A percentile compares a stretch with the other conserved stretches of the same genome.
Evolutionary conservation across 1,140 invertebrate species (phyloP).

Genomic region (Bombus pascuorum): DNA sequence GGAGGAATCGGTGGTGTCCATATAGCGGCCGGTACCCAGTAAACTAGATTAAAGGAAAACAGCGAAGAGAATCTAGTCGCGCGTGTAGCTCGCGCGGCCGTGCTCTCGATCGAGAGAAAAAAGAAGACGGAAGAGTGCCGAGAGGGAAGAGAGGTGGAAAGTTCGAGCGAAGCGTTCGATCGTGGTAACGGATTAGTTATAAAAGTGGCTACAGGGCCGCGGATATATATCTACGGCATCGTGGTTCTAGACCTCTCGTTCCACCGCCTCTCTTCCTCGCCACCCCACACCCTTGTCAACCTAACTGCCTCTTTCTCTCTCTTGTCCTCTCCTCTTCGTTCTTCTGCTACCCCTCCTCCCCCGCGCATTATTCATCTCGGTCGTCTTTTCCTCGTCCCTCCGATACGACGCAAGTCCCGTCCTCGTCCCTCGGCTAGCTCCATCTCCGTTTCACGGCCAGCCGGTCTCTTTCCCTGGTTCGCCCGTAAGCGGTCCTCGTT

Average conservation of each 20-base stretch:
- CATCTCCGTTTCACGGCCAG: slow-evolving; percentile 50
- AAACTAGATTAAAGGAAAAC: slow-evolving; percentile 64
- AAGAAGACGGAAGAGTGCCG: slow-evolving; percentile 1
- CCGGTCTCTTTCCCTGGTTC: slow-evolving; percentile 54
- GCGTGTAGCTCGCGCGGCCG: slow-evolving; percentile 1
- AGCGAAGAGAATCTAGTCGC: slow-evolving; percentile 31
- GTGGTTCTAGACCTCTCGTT: slow-evolving; percentile 53
- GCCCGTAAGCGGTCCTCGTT: slow-evolving; percentile 51
- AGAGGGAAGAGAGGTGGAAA: slow-evolving; percentile 25
- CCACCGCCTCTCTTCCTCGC: slow-evolving; percentile 27
- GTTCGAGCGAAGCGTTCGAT: slow-evolving; percentile 62
- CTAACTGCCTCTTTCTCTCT: slow-evolving; percentile 42
- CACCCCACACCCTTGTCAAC: slow-evolving; percentile 35
- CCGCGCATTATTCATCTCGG: slow-evolving; percentile 80
- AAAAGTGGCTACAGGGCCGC: slow-evolving; percentile 66
- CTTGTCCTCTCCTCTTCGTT: neutral
- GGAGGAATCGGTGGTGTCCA: neutral
- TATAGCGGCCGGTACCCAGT: slow-evolving; percentile 33
- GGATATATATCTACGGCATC: slow-evolving; percentile 59
- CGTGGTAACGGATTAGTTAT: slow-evolving; percentile 77
- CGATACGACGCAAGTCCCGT: slow-evolving; percentile 18
- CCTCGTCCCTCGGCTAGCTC: slow-evolving; percentile 37
- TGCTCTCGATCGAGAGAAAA: neutral
- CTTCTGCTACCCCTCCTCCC: slow-evolving; percentile 60
- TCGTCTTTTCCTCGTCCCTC: slow-evolving; percentile 19